phyloP scores from a whole-genome alignment of 2,797 vertebrate genomes.

The Xiphorhynchus erythropygius region DNA sequence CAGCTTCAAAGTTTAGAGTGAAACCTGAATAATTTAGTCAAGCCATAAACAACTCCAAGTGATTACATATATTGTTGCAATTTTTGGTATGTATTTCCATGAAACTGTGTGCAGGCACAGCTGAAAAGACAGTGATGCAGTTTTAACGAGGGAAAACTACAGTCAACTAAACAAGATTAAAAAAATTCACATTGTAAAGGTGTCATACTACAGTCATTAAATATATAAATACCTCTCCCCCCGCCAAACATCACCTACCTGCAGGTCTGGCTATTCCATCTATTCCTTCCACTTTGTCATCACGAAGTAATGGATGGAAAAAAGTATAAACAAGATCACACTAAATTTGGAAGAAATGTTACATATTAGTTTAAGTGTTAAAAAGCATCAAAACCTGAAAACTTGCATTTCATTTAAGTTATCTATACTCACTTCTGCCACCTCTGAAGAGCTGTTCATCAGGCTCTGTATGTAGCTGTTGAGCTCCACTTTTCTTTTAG shows the following conservation, averaged over 20 bases:
- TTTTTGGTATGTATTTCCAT: neutral
- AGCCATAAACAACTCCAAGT: neutral
- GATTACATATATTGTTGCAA: neutral
- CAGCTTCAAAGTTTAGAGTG: neutral
- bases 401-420: neutral
- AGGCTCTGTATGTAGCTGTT: conserved; percentile 95
- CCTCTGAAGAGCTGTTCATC: conserved; percentile 90
- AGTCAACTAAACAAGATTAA: neutral
- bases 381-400: neutral
- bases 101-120: neutral
- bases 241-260: conserved; percentile 74
- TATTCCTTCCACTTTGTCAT: conserved; percentile 92
- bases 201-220: neutral
- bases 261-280: conserved; percentile 81
- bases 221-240: neutral
- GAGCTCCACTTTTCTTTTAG: conserved; percentile 94
- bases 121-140: neutral
- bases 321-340: conserved; percentile 98
- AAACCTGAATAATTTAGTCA: neutral
- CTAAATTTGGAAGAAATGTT: conserved; percentile 74
- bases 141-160: neutral
- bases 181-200: neutral
- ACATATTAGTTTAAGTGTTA: conserved; percentile 41
- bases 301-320: conserved; percentile 93
- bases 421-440: conserved; percentile 84